A percentile compares a stretch with the other conserved stretches of the same genome.
phyloP scores from a whole-genome alignment of 2,888 invertebrate genomes.

The Apotomis capreana region DNA sequence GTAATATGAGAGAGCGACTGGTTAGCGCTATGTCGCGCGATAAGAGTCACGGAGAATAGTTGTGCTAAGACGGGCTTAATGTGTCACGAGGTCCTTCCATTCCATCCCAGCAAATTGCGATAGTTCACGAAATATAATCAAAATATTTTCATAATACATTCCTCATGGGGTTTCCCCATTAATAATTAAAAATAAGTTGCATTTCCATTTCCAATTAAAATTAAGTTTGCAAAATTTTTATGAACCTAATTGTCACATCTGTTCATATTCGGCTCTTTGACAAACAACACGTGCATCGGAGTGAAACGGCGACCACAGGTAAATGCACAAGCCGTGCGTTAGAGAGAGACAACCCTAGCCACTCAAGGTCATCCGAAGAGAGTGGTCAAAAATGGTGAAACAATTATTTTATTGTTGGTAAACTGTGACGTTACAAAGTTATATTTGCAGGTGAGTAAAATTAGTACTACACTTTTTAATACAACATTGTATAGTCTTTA shows the following conservation, averaged over 20 bases:
- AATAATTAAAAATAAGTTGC: too few species aligned
- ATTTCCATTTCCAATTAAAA: too few species aligned
- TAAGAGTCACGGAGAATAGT: too few species aligned
- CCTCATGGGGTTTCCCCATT: too few species aligned
- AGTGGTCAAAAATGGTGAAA: constrained; percentile 70
- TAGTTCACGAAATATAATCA: too few species aligned
- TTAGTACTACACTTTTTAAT: neutral
- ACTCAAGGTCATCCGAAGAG: constrained; percentile 73
- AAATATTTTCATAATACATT: too few species aligned
- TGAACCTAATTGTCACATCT: constrained; percentile 12
- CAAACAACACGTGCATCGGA: constrained; percentile 70
- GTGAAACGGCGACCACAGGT: constrained; percentile 61
- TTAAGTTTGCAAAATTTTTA: neutral
- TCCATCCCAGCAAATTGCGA: too few species aligned
- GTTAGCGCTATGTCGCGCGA: too few species aligned
- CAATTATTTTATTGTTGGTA: constrained; percentile 63
- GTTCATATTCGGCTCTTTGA: constrained; percentile 59
- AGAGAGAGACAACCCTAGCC: constrained; percentile 59
- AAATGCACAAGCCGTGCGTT: constrained; percentile 47
- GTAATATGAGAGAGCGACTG: too few species aligned
- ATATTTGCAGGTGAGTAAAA: neutral
- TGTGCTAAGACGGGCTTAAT: too few species aligned
- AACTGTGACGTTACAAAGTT: constrained; percentile 46
- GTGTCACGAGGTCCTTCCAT: too few species aligned
- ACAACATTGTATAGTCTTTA: neutral